phyloP scores from a whole-genome alignment of 2,888 invertebrate species.

The Ectemnius cavifrons region DNA sequence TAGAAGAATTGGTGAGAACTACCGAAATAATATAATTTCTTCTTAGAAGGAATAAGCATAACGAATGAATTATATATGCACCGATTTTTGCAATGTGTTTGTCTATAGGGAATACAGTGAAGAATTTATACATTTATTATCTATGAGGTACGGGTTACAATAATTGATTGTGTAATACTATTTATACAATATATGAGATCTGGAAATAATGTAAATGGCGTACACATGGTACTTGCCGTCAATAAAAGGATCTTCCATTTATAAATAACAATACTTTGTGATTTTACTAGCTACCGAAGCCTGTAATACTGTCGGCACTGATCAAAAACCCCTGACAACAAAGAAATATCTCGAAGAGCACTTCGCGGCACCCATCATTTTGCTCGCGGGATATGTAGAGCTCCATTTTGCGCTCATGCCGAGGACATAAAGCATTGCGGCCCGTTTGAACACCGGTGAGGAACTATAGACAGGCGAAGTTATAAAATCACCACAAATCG shows the following conservation, averaged over 20 bases:
- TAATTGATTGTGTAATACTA: conserved; percentile 43
- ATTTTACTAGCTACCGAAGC: background rate
- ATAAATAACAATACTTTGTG: background rate
- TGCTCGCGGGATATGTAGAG: conserved; percentile 68
- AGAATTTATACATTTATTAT: conserved; percentile 14
- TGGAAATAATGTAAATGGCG: conserved; percentile 20
- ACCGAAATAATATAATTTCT: conserved; percentile 19
- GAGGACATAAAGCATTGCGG: conserved; percentile 71
- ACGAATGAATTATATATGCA: conserved; percentile 15
- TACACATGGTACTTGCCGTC: background rate
- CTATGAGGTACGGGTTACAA: conserved; percentile 18
- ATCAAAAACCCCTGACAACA: conserved; percentile 16
- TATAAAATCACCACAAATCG: conserved; percentile 77
- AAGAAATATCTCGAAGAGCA: conserved; percentile 37
- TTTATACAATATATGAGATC: conserved; percentile 36
- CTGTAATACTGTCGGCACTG: background rate
- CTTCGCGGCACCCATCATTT: conserved; percentile 5
- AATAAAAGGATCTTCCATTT: background rate
- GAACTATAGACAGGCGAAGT: conserved; percentile 68
- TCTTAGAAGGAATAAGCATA: conserved; percentile 19
- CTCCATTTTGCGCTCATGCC: conserved; percentile 67
- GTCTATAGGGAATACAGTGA: conserved; percentile 8
- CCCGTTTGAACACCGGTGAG: conserved; percentile 71
- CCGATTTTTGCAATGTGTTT: background rate
- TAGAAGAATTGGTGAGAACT: background rate